Conservation (phyloP, 2,113 vertebrate species). For the Clarias macrocephalus region DNA sequence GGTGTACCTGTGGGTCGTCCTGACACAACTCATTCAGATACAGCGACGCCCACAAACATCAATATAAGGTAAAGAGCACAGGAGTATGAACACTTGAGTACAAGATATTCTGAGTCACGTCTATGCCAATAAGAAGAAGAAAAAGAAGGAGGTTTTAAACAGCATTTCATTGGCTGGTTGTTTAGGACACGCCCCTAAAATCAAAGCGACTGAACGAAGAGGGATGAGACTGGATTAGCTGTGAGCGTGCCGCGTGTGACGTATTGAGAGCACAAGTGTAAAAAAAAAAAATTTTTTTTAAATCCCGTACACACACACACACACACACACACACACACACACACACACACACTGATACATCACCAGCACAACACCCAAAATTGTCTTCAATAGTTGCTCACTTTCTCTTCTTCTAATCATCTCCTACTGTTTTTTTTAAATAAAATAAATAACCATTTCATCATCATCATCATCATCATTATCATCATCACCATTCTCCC, state of each 20-base stretch:
- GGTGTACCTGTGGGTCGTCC: not conserved
- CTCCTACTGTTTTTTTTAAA: slow-evolving; percentile 43
- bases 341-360: slow-evolving; percentile 62
- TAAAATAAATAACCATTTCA: not conserved
- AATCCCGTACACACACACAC: slow-evolving; percentile 65
- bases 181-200: not conserved
- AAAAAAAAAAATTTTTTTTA: too few relatives aligned
- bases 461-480: slow-evolving; percentile 54
- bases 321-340: slow-evolving; percentile 63
- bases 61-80: not conserved
- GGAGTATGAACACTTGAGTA: too few relatives aligned
- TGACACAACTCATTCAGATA: not conserved
- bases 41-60: not conserved
- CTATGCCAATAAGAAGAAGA: not conserved
- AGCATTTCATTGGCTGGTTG: not conserved
- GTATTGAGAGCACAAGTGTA: too few relatives aligned
- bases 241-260: not conserved
- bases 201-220: not conserved
- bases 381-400: slow-evolving; percentile 56
- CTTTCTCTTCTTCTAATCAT: slow-evolving; percentile 31
- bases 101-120: too few relatives aligned
- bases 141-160: not conserved
- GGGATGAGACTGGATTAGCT: not conserved
- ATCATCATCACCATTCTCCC: slow-evolving; percentile 53
- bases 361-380: slow-evolving; percentile 56